phyloP scores from a whole-genome alignment of 2,113 vertebrate genomes.

The Hippolais icterina region DNA sequence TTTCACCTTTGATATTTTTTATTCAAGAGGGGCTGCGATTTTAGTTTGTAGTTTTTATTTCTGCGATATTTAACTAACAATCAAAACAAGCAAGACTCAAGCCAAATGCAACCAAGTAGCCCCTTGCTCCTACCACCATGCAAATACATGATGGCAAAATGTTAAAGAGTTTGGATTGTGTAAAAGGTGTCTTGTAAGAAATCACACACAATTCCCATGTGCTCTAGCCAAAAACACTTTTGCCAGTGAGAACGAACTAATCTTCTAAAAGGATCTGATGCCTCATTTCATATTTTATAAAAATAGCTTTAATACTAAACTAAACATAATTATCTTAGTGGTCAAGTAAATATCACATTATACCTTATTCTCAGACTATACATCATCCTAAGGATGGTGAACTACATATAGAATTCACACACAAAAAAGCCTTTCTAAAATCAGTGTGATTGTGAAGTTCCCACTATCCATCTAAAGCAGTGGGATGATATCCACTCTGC shows the following conservation, averaged over 20 bases:
- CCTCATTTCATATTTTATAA: background rate
- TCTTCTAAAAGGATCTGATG: background rate
- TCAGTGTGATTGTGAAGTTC: background rate
- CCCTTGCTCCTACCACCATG: background rate
- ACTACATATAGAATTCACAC: background rate
- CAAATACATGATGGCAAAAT: background rate
- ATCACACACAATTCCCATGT: background rate
- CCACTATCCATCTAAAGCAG: background rate
- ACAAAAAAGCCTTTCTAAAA: background rate
- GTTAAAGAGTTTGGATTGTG: background rate
- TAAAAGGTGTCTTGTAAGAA: background rate
- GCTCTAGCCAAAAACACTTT: background rate
- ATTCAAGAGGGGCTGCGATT: background rate
- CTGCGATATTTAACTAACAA: background rate
- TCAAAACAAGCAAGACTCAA: background rate
- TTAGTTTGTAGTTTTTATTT: background rate
- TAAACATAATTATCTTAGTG: background rate
- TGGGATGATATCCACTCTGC: fast-evolving
- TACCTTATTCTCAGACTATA: background rate
- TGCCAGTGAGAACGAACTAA: background rate
- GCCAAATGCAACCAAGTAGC: background rate
- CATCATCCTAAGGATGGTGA: background rate
- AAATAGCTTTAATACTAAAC: background rate
- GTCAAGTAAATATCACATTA: background rate
- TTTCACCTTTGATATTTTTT: background rate